Evolutionary conservation across 2,113 vertebrate species (phyloP).

Genomic region (Hemiscyllium ocellatum): DNA sequence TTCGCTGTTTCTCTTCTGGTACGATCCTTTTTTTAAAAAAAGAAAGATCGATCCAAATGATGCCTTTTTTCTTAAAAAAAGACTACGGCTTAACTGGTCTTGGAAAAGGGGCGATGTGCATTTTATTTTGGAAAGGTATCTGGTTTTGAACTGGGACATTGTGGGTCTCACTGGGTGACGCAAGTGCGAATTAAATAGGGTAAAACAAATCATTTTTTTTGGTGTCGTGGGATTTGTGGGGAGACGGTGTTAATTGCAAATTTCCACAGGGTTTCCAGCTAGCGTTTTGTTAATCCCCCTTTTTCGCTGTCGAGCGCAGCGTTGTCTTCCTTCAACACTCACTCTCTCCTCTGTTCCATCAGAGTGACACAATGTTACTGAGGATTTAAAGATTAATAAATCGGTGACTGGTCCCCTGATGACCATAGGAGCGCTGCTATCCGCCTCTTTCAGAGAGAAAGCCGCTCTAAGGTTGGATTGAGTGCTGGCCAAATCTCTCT

Average conservation of each 20-base stretch:
- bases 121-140: not conserved
- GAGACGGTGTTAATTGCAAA: constrained; percentile 14
- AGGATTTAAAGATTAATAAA: not conserved
- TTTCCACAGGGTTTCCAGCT: not conserved
- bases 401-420: not conserved
- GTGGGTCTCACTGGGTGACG: not conserved
- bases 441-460: not conserved
- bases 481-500: not conserved
- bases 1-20: not conserved
- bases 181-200: constrained; percentile 10
- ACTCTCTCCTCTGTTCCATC: not conserved
- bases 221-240: not conserved
- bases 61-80: not conserved
- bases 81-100: not conserved
- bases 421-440: not conserved
- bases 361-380: not conserved
- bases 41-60: not conserved
- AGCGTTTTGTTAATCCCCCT: not conserved
- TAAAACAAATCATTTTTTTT: constrained; percentile 17
- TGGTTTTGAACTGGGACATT: not conserved
- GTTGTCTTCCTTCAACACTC: not conserved
- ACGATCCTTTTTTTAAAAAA: not conserved
- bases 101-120: not conserved
- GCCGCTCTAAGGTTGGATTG: not conserved
- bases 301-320: not conserved